These are phyloP conservation scores for Karalla daura DNA, from an alignment of 2,797 vertebrate genomes.

Conservation along the genomic window DNA sequence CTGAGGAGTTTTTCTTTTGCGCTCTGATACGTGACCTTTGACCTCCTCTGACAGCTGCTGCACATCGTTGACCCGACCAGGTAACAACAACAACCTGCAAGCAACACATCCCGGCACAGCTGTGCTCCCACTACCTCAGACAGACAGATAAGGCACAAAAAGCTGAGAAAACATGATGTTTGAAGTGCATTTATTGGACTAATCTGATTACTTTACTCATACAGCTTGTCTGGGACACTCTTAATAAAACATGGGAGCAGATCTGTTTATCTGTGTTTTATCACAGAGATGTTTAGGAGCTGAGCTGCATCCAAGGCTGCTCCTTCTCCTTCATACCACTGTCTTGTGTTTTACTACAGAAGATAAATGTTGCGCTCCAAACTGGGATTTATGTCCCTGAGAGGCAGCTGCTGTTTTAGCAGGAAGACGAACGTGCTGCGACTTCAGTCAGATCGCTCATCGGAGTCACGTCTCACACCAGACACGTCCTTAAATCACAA, in stretches of 20 bases:
- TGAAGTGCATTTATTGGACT: too few relatives aligned
- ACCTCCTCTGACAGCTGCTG: conserved; percentile 40
- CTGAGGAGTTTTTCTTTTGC: too few relatives aligned
- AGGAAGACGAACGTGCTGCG: background rate
- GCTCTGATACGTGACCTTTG: conserved; percentile 44
- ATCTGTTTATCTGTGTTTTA: conserved; percentile 5
- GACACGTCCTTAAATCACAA: too few relatives aligned
- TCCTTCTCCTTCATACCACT: background rate
- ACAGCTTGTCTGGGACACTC: too few relatives aligned
- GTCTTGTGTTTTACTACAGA: conserved; percentile 13
- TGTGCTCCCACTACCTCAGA: conserved; percentile 38
- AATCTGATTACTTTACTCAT: background rate
- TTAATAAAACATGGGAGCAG: background rate
- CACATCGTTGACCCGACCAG: conserved; percentile 35
- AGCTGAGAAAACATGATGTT: background rate
- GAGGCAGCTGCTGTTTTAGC: background rate
- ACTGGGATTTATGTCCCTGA: background rate
- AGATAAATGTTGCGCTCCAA: background rate
- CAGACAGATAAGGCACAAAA: background rate
- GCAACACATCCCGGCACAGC: conserved; percentile 35
- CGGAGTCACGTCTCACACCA: too few relatives aligned
- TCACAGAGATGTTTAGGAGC: background rate
- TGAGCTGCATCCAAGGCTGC: background rate
- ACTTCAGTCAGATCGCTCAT: too few relatives aligned
- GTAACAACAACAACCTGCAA: conserved; percentile 33